Evolutionary conservation across 2,888 invertebrate genomes (phyloP).

Genomic region (Adela reaumurella): DNA sequence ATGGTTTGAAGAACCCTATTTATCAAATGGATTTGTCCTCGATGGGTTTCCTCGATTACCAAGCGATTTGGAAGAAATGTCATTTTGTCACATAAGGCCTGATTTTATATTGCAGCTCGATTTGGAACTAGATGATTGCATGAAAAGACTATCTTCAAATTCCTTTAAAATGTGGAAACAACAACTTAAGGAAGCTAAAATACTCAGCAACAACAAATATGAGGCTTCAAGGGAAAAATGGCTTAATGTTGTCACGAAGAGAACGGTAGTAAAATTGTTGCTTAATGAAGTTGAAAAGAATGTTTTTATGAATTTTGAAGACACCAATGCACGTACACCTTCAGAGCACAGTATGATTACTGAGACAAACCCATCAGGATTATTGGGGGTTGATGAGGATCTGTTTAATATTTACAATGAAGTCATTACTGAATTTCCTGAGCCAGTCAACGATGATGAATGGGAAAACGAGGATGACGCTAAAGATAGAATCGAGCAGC

Average conservation of each 20-base stretch:
- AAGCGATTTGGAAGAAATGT: conserved; percentile 52
- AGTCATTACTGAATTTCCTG: conserved; percentile 38
- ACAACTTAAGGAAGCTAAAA: conserved; percentile 32
- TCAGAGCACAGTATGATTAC: neutral
- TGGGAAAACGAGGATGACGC: conserved; percentile 51
- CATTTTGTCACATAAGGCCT: conserved; percentile 48
- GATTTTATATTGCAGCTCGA: conserved; percentile 55
- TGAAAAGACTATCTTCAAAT: conserved; percentile 26
- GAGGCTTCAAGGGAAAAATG: conserved; percentile 23
- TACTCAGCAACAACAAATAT: conserved; percentile 20
- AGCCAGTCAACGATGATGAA: conserved; percentile 37
- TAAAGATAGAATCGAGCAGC: conserved; percentile 34
- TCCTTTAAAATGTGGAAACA: conserved; percentile 36
- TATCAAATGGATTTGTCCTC: conserved; percentile 49
- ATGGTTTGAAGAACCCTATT: conserved; percentile 53
- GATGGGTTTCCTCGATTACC: conserved; percentile 60
- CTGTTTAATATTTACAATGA: conserved; percentile 31
- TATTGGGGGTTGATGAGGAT: conserved; percentile 35
- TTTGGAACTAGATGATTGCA: conserved; percentile 23
- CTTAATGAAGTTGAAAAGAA: conserved; percentile 28
- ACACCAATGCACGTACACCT: too few relatives aligned
- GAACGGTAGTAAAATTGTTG: conserved; percentile 26
- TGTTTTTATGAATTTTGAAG: conserved; percentile 8
- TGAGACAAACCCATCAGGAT: conserved; percentile 9
- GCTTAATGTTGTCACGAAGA: conserved; percentile 26